Evolutionary conservation across 2,797 vertebrate species (phyloP), one percentile per base, ranked within the genome.

Genomic region (Notolepis coatsorum): DNA sequence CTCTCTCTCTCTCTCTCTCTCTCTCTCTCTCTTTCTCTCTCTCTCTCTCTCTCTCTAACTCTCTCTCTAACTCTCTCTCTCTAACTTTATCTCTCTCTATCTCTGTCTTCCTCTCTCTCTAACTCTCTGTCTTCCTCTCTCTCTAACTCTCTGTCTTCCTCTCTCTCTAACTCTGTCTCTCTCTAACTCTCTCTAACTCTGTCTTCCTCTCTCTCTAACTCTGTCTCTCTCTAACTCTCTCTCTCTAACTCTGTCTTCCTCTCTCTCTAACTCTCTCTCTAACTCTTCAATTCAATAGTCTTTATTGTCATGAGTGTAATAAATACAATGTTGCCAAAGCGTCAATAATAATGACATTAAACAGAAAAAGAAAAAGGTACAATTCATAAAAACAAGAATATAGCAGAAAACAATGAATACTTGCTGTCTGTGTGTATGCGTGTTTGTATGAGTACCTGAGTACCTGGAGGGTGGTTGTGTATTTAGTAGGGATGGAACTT

Each of bases 141-240:
- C 24, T 65, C 45, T 52, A 10, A 56, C 17, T 35, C 27, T 42
- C n/a, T 62, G 2, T 33, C 8, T 15, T 33, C 17, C n/a, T 24
- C 7, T 42, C 21, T 38, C 5, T 51, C 18, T n/a, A n/a, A n/a
- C 13, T 33, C 15, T 24, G 4, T 35, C 10, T 18, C 1, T 65
- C 45, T 47, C 33, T 28, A n/a, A 61, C n/a, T 49, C 24, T 65
- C 45, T 52, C 13, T 59, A 13, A 30, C 27, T 42, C n/a, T 62
- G 2, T 33, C 8, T 15, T 33, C 17, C n/a, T 24, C 7, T 42
- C 21, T 38, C 5, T 51, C 18, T n/a, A n/a, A n/a, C n/a, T n/a
- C n/a, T n/a, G n/a, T n/a, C n/a, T n/a, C n/a, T n/a, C n/a, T n/a
- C n/a, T n/a, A n/a, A n/a, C 13, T 33, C 15, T 24, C 7, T 35